phyloP scores from a whole-genome alignment of 1,140 invertebrate species.

The Mercenaria mercenaria region DNA sequence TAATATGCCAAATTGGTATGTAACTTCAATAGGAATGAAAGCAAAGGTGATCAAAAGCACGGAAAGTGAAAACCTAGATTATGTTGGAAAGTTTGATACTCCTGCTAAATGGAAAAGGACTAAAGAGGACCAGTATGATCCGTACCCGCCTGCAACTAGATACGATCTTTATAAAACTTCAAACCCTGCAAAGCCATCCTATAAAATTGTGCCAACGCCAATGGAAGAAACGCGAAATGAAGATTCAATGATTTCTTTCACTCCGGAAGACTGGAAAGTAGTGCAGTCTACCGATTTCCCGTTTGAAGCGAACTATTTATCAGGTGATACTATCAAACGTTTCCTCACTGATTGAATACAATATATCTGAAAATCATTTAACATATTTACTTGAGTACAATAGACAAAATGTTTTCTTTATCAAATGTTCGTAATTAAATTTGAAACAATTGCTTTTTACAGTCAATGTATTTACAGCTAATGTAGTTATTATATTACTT shows the following conservation, averaged over 20 bases:
- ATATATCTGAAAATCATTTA: no score
- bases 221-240: background rate
- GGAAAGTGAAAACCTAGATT: conserved; percentile 62
- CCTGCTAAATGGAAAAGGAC: conserved; percentile 73
- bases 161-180: conserved; percentile 21
- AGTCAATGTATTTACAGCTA: no score
- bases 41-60: conserved; percentile 65
- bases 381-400: no score
- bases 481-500: no score
- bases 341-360: no score
- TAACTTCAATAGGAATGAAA: conserved; percentile 68
- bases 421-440: no score
- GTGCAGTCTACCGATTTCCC: conserved; percentile 31
- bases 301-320: conserved; percentile 34
- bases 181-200: background rate
- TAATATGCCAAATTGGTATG: conserved; percentile 77
- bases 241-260: background rate
- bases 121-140: conserved; percentile 47
- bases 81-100: conserved; percentile 71
- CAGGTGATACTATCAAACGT: no score
- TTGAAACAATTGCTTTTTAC: no score
- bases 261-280: conserved; percentile 27
- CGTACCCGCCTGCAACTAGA: conserved; percentile 10
- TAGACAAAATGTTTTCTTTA: no score
- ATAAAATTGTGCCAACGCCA: conserved; percentile 38